These are phyloP conservation scores for Cochlearius cochlearius DNA, from an alignment of 2,113 vertebrate genomes.

Conservation along the genomic window DNA sequence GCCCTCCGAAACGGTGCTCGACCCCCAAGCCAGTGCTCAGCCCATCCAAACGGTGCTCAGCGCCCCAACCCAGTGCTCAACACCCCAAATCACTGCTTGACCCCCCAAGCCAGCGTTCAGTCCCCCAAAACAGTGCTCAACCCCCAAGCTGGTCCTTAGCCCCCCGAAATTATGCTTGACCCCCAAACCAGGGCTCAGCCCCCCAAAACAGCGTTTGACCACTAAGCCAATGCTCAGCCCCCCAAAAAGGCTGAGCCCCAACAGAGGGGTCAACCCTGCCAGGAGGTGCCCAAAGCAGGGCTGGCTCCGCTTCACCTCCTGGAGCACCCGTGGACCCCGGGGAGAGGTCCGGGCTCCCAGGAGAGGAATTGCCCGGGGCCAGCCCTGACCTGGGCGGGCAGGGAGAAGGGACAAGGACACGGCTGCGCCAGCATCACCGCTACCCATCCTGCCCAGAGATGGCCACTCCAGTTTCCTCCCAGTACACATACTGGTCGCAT, in stretches of 20 bases:
- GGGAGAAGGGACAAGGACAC: neutral
- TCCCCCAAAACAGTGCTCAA: neutral
- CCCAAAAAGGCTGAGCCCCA: neutral
- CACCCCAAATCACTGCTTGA: too few species aligned
- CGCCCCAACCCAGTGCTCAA: neutral
- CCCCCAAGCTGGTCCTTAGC: neutral
- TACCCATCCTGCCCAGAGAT: neutral
- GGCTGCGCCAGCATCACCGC: rapidly evolving
- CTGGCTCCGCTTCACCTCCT: rapidly evolving
- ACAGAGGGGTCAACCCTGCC: rapidly evolving
- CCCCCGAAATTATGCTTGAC: neutral
- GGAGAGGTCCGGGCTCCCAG: too few species aligned
- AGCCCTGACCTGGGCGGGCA: too few species aligned
- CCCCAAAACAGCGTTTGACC: neutral
- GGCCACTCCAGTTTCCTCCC: neutral
- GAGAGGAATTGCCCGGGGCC: neutral
- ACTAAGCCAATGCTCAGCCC: neutral
- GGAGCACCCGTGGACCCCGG: neutral
- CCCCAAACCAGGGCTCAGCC: neutral
- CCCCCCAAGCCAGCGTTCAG: neutral
- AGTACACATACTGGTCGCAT: neutral
- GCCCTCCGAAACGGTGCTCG: neutral
- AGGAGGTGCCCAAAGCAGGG: neutral
- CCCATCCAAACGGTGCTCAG: neutral
- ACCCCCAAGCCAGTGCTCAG: neutral